These are phyloP conservation scores for Neodon shergylaensis DNA, from an alignment of 2,113 vertebrate genomes.

Conservation along the genomic window DNA sequence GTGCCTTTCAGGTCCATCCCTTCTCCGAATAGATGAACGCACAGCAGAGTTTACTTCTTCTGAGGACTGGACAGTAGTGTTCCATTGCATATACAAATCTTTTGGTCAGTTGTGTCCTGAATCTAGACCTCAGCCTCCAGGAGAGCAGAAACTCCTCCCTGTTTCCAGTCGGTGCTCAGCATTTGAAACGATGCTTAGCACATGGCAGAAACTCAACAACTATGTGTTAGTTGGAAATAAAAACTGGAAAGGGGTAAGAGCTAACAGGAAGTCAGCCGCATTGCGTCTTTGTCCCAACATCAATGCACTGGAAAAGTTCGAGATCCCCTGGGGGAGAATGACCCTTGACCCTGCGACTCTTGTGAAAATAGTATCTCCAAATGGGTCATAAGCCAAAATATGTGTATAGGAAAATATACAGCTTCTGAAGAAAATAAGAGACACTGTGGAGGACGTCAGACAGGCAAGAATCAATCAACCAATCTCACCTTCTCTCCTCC, in stretches of 20 bases:
- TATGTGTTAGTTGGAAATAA: not conserved
- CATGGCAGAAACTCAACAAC: not conserved
- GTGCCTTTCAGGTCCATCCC: not conserved
- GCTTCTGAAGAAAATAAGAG: not conserved
- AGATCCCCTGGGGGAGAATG: not conserved
- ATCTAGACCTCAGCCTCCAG: not conserved
- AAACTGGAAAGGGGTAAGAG: not conserved
- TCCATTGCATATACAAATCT: not conserved
- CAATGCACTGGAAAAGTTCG: not conserved
- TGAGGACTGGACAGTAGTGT: not conserved
- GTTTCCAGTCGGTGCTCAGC: not conserved
- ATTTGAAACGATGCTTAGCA: not conserved
- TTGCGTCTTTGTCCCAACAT: slow-evolving; percentile 58
- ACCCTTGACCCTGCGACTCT: not conserved
- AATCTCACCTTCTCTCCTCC: not conserved
- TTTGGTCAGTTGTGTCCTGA: not conserved
- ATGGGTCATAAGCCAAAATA: not conserved
- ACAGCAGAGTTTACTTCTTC: not conserved
- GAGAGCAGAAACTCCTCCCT: not conserved
- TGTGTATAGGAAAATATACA: not conserved
- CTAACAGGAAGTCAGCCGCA: slow-evolving; percentile 1
- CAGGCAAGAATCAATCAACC: not conserved
- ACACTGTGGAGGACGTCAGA: not conserved
- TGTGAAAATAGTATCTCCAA: not conserved
- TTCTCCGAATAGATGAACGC: not conserved